Evolutionary conservation across 2,888 invertebrate species (phyloP), one percentile per base, ranked within the genome.

Genomic region (Eudasyphora cyanicolor): DNA sequence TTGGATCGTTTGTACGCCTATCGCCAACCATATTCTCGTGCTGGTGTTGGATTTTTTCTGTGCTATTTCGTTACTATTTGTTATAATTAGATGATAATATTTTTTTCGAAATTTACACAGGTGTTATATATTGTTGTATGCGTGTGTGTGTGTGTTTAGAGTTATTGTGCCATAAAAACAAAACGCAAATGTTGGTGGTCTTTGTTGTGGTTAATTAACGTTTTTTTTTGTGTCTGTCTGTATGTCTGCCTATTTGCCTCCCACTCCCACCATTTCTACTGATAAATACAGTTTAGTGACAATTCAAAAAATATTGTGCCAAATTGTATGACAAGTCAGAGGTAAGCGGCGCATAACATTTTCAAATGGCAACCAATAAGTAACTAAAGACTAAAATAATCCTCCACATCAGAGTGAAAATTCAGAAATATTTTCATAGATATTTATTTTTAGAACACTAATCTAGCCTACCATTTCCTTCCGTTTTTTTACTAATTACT

Each of bases 11-110:
- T n/a, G n/a, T n/a, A n/a, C n/a, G n/a, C n/a, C n/a, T n/a, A n/a
- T n/a, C n/a, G n/a, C n/a, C n/a, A n/a, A 12, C 10, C 49, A 60
- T 67, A 60, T n/a, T 14, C 5, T 42, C 24, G 27, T 57, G 12
- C 49, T 4, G 49, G 8, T 21, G 21, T 12, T 4, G 49, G 8
- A 7, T 21, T 12, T 57, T 69, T n/a, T 32, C n/a, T 71, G 60
- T 45, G 49, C 2, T 35, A 3, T 78, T 70, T 54, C 10, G 75
- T 64, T 81, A 60, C 60, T 81, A 81, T 84, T 84, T 84, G 78
- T 70, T 78, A 24, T 81, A 81, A 84, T 84, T 84, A 81, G 67
- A 45, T 76, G 81, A 84, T 81, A 84, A 84, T 81, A 81, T 77
- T 74, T 32, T 60, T 76, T 64, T 21, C 51, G 45, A 57, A 60